Evolutionary conservation across 2,797 vertebrate species (phyloP).

Genomic region (Argentina silus): DNA sequence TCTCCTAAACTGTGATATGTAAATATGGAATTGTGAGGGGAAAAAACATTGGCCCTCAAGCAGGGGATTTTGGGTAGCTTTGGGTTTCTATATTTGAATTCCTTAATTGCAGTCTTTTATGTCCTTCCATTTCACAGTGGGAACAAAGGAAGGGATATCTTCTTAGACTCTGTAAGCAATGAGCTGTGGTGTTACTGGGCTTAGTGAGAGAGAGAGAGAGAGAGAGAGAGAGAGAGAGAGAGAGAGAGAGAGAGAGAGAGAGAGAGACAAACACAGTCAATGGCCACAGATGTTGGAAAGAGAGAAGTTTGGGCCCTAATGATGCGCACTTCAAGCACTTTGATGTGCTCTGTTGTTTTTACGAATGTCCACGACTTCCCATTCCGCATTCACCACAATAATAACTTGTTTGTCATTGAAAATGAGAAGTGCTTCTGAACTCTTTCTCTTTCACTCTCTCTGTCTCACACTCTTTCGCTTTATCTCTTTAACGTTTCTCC

Average conservation of each 20-base stretch:
- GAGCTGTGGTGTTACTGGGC: neutral
- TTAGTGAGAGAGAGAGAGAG: neutral
- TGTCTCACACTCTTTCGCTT: no score
- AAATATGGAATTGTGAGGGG: constrained; percentile 22
- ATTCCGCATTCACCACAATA: no score
- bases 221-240: neutral
- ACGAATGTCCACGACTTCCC: no score
- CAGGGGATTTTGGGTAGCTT: constrained; percentile 13
- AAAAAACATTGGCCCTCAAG: constrained; percentile 14
- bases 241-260: neutral
- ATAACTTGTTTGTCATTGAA: no score
- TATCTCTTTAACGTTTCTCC: no score
- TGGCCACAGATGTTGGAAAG: no score
- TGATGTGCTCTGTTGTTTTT: no score
- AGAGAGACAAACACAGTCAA: no score
- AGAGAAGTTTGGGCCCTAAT: no score
- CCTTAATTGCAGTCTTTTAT: constrained; percentile 25
- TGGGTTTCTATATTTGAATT: constrained; percentile 16
- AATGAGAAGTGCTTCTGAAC: no score
- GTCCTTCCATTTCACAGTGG: constrained; percentile 6
- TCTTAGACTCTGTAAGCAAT: neutral
- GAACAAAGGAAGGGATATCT: constrained; percentile 6
- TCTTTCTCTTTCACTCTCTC: no score
- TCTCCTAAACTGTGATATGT: constrained; percentile 22
- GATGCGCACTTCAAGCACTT: no score